These are phyloP conservation scores for Molossus alvarezi DNA, from an alignment of 2,797 vertebrate genomes.

Conservation along the genomic window DNA sequence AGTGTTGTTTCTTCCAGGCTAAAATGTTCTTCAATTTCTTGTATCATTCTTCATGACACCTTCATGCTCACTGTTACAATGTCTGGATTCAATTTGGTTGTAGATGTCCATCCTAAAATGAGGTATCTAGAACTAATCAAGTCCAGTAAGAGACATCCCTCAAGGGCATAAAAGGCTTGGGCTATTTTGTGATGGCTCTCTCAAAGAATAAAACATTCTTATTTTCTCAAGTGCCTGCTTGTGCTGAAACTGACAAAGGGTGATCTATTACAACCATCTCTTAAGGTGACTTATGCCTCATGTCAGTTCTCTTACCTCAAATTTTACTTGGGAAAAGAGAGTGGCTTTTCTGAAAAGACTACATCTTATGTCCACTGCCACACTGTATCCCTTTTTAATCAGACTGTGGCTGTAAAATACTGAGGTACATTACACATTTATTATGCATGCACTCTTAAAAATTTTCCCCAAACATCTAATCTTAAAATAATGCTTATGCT, in stretches of 20 bases:
- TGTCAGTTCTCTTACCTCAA: constrained; percentile 76
- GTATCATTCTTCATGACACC: constrained; percentile 15
- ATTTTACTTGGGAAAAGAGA: constrained; percentile 51
- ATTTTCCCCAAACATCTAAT: background rate
- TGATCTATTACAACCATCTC: constrained; percentile 72
- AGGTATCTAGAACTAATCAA: constrained; percentile 53
- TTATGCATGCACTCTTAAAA: background rate
- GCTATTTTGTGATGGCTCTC: constrained; percentile 43
- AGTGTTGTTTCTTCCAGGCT: background rate
- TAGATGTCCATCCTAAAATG: constrained; percentile 65
- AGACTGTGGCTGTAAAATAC: constrained; percentile 36
- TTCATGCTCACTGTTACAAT: constrained; percentile 35
- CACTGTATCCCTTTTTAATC: constrained; percentile 53
- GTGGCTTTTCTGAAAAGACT: constrained; percentile 44
- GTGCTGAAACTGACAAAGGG: constrained; percentile 68
- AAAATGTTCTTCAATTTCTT: background rate
- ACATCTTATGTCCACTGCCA: constrained; percentile 69
- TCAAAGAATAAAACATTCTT: constrained; percentile 71
- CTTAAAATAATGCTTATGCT: background rate
- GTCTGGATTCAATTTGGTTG: constrained; percentile 50
- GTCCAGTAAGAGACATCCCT: constrained; percentile 38
- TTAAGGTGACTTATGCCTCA: constrained; percentile 77
- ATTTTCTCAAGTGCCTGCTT: constrained; percentile 72
- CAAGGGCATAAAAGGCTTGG: constrained; percentile 7
- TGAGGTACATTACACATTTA: background rate